Percentiles rank a stretch among this genome's conserved stretches.
Evolutionary conservation across 2,888 invertebrate species (phyloP).

Genomic region (Papilio protenor): DNA sequence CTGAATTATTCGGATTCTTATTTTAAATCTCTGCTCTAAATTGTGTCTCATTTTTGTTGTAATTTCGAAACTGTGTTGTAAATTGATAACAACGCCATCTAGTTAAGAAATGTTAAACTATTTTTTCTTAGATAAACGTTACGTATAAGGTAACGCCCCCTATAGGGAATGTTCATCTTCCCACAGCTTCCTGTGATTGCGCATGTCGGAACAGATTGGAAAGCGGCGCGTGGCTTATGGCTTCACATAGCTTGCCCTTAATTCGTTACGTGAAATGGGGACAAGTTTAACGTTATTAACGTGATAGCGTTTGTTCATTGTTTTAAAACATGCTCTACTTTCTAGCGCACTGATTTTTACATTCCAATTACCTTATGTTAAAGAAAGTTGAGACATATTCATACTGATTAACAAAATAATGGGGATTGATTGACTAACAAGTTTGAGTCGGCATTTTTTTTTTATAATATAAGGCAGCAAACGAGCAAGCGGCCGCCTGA

Average conservation of each 20-base stretch:
- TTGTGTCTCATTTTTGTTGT: neutral
- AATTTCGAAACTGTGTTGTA: neutral
- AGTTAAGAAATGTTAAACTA: neutral
- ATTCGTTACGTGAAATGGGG: slow-evolving; percentile 14
- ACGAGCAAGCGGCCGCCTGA: too few species aligned
- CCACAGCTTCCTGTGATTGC: slow-evolving; percentile 58
- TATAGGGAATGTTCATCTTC: slow-evolving; percentile 57
- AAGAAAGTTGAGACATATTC: neutral
- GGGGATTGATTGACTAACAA: too few species aligned
- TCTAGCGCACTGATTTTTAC: slow-evolving; percentile 5
- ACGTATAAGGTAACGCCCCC: slow-evolving; percentile 43
- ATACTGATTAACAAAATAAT: neutral
- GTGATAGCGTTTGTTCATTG: neutral
- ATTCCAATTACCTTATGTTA: neutral
- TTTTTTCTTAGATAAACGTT: neutral
- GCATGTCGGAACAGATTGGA: slow-evolving; percentile 51
- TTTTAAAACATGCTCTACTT: neutral
- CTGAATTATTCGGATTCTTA: neutral
- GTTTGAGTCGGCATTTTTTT: too few species aligned
- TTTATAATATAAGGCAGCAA: too few species aligned
- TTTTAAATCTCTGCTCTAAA: neutral
- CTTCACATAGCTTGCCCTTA: slow-evolving; percentile 25
- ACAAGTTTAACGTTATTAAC: slow-evolving; percentile 7
- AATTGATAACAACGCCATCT: slow-evolving; percentile 1
- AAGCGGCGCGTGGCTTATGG: slow-evolving; percentile 49